Conservation (phyloP, 2,113 vertebrate species). For the Columba janthina region DNA sequence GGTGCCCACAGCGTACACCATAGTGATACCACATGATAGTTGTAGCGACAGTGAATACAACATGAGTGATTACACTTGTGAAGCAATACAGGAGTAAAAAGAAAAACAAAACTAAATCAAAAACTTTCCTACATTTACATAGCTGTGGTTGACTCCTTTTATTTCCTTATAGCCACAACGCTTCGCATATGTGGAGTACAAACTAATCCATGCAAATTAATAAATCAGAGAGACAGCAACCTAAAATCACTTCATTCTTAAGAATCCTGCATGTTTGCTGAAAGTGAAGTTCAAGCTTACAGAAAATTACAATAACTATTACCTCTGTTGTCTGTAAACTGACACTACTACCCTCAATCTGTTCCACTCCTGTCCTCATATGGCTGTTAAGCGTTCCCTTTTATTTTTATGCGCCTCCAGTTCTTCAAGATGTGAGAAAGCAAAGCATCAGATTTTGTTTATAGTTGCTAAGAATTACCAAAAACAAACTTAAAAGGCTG, state of each 20-base stretch:
- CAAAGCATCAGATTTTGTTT: background rate
- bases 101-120: background rate
- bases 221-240: background rate
- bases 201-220: background rate
- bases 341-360: background rate
- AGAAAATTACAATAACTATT: background rate
- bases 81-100: fast-evolving
- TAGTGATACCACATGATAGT: background rate
- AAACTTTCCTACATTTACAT: background rate
- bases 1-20: background rate
- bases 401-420: background rate
- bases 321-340: background rate
- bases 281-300: background rate
- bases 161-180: background rate
- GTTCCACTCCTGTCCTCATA: background rate
- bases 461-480: background rate
- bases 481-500: background rate
- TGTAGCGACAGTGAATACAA: too few species aligned
- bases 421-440: background rate
- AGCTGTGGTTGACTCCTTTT: background rate
- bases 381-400: background rate
- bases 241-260: background rate
- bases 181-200: fast-evolving
- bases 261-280: background rate
- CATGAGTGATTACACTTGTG: background rate